phyloP scores from a whole-genome alignment of 1,140 invertebrate species.

The Cephus cinctus region DNA sequence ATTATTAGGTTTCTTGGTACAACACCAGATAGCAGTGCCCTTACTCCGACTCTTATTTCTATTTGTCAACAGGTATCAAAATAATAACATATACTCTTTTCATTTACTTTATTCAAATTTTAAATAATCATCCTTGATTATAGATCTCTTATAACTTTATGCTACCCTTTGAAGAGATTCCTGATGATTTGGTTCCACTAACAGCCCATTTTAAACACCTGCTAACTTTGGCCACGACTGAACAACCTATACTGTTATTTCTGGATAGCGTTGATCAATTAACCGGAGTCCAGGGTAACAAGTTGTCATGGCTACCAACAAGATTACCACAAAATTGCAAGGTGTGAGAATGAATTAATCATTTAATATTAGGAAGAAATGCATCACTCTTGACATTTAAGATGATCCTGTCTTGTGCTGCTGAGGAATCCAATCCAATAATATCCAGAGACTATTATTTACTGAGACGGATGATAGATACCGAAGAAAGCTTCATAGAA shows the following conservation, averaged over 20 bases:
- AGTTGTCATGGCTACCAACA: slow-evolving; percentile 95
- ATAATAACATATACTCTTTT: not conserved
- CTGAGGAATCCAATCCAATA: slow-evolving; percentile 81
- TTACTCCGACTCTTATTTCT: slow-evolving; percentile 91
- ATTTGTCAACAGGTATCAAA: slow-evolving; percentile 84
- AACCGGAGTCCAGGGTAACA: slow-evolving; percentile 92
- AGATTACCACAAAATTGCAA: slow-evolving; percentile 87
- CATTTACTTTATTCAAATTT: not conserved
- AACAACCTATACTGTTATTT: slow-evolving; percentile 85
- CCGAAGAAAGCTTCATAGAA: slow-evolving; percentile 89
- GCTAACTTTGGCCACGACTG: slow-evolving; percentile 73
- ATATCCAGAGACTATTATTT: slow-evolving; percentile 86
- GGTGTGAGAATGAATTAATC: slow-evolving; percentile 55
- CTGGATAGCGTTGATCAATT: slow-evolving; percentile 93
- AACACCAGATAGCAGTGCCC: slow-evolving; percentile 92
- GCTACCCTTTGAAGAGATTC: slow-evolving; percentile 89
- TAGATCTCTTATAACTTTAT: slow-evolving; percentile 95
- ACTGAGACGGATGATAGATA: slow-evolving; percentile 85
- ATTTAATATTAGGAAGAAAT: not conserved
- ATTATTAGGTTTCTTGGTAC: slow-evolving; percentile 94
- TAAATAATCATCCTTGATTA: slow-evolving; percentile 11
- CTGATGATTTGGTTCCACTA: slow-evolving; percentile 92
- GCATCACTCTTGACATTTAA: slow-evolving; percentile 43
- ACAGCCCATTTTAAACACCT: slow-evolving; percentile 95
- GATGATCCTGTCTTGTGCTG: slow-evolving; percentile 88